A percentile compares a stretch with the other conserved stretches of the same genome.
These are phyloP conservation scores for Napeogenes sylphis DNA, from an alignment of 2,888 invertebrate species.

Conservation along the genomic window DNA sequence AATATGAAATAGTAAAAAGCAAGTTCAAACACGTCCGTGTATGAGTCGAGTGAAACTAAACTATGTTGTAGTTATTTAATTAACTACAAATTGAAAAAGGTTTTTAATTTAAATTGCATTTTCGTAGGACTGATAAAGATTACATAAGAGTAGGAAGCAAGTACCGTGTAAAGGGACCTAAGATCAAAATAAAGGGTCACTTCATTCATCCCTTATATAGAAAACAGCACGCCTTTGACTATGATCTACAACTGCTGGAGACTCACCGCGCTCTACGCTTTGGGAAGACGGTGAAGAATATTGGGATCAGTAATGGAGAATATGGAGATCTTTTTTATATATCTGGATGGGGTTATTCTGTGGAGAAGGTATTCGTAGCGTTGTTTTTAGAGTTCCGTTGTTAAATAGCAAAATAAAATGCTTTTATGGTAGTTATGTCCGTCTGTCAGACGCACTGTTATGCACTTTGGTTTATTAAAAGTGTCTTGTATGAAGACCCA, in stretches of 20 bases:
- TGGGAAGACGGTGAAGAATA: conserved; percentile 35
- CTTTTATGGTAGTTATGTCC: no score
- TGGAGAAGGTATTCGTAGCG: conserved; percentile 44
- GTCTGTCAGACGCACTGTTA: no score
- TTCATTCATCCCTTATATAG: conserved; percentile 50
- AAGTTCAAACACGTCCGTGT: not conserved
- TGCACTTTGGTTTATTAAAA: no score
- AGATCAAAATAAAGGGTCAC: conserved; percentile 41
- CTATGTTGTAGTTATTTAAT: not conserved
- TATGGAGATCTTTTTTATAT: conserved; percentile 41
- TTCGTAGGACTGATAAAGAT: conserved; percentile 36
- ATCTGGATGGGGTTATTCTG: conserved; percentile 59
- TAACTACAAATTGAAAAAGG: not conserved
- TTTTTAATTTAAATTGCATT: not conserved
- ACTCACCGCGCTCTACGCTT: conserved; percentile 39
- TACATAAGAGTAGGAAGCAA: conserved; percentile 52
- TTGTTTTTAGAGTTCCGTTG: no score
- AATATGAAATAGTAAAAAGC: not conserved
- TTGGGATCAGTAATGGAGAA: conserved; percentile 38
- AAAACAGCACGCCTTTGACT: conserved; percentile 48
- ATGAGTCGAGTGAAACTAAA: no score
- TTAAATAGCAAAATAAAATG: no score
- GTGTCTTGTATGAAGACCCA: no score
- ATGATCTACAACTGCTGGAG: conserved; percentile 52
- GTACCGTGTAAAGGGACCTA: conserved; percentile 39